A percentile compares a stretch with the other conserved stretches of the same genome.
These are phyloP conservation scores for Cololabis saira DNA, from an alignment of 2,113 vertebrate species.

Conservation along the genomic window DNA sequence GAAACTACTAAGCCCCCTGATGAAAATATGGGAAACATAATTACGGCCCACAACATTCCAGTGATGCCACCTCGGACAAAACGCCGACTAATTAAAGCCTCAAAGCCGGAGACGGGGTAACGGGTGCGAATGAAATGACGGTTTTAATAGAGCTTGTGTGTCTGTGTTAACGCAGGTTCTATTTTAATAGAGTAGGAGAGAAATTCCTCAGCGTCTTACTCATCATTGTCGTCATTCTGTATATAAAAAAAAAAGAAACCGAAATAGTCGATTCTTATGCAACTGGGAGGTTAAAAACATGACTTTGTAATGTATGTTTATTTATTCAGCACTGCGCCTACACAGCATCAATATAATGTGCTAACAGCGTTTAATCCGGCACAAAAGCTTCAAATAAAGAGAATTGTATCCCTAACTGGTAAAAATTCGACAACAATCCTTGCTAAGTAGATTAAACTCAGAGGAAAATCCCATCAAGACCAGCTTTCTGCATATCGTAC, in stretches of 20 bases:
- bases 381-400: too few species aligned
- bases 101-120: background rate
- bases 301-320: background rate
- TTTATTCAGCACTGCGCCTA: background rate
- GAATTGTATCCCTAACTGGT: too few species aligned
- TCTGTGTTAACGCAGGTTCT: background rate
- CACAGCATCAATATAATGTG: too few species aligned
- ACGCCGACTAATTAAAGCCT: conserved; percentile 39
- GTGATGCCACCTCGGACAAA: conserved; percentile 8
- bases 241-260: background rate
- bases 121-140: conserved; percentile 21
- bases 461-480: too few species aligned
- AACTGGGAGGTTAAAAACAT: background rate
- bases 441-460: too few species aligned
- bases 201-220: conserved; percentile 7
- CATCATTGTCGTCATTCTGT: background rate
- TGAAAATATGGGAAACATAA: conserved; percentile 57
- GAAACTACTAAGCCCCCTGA: conserved; percentile 32
- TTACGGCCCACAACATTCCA: conserved; percentile 50
- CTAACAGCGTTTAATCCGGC: too few species aligned
- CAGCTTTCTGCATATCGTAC: too few species aligned
- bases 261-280: background rate
- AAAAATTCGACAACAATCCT: too few species aligned
- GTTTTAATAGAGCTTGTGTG: conserved; percentile 13
- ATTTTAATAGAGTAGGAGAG: background rate